A percentile compares a stretch with the other conserved stretches of the same genome.
phyloP scores from a whole-genome alignment of 2,113 vertebrate genomes.

The Heteronetta atricapilla region DNA sequence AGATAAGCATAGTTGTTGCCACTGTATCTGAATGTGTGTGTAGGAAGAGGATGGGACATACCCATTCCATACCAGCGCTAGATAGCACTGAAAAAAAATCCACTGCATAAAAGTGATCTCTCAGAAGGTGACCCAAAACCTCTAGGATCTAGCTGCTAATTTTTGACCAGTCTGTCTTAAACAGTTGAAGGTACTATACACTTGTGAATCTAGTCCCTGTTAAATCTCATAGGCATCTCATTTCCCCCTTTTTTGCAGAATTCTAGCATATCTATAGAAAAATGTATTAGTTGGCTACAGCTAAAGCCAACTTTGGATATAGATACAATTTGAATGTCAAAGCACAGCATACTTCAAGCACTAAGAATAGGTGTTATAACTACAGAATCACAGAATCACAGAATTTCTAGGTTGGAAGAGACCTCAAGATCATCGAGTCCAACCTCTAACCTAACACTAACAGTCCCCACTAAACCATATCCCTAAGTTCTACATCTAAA shows the following conservation, averaged over 20 bases:
- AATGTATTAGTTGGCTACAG: neutral
- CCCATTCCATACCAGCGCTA: neutral
- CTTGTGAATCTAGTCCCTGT: neutral
- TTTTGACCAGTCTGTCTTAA: neutral
- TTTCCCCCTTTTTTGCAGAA: neutral
- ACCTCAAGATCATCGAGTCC: too few relatives aligned
- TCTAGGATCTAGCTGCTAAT: neutral
- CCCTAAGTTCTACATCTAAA: too few relatives aligned
- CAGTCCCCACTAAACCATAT: too few relatives aligned
- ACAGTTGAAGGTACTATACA: neutral
- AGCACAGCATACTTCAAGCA: neutral
- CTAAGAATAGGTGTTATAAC: conserved; percentile 19
- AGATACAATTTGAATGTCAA: neutral
- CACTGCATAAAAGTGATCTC: neutral
- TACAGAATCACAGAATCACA: too few relatives aligned
- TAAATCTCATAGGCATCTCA: neutral
- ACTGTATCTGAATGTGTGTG: neutral
- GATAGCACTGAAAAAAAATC: neutral
- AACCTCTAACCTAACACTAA: too few relatives aligned
- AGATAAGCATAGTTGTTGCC: neutral
- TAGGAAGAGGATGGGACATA: neutral
- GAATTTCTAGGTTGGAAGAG: too few relatives aligned
- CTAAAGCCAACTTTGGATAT: neutral
- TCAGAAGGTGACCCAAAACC: neutral
- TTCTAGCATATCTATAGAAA: neutral